Evolutionary conservation across 2,113 vertebrate species (phyloP), one percentile per base, ranked within the genome.

Genomic region (Neotoma lepida): DNA sequence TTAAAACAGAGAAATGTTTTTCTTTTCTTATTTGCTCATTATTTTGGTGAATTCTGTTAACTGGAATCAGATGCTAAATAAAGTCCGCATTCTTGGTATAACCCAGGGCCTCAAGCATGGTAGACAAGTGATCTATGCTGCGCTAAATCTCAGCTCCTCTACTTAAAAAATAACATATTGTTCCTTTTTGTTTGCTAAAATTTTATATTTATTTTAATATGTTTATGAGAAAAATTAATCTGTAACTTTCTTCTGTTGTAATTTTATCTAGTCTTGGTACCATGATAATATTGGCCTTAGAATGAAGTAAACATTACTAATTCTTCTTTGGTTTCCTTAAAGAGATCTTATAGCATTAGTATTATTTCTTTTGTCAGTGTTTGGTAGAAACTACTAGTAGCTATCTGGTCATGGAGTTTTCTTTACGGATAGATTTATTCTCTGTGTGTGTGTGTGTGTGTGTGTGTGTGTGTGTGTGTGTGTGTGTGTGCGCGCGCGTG

Each of bases 311-410:
- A 20, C 6, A 73, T 63, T 68, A 58, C 91, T 91, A 30, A 30
- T 4, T 28, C 58, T 93, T 91, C 73, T 93, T 91, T 44, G 66
- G 10, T 87, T 91, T 94, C 66, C 73, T 82, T 30, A 92, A 56
- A 71, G 9, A 87, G 9, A 22, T 90, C 46, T 4, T 92, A 2
- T 64, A 90, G 58, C 64, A 77, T 71, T 77, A 20, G 5, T 49
- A n/a, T 87, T 77, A 44, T 73, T 87, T 61, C 26, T 88, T 94
- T 9, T 30, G 56, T 82, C 63, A 92, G 6, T 94, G 3, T 74
- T 91, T 90, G 66, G 12, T 54, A 64, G 20, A 92, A 71, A 76
- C 86, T 33, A 86, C 6, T 51, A 92, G 15, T 3, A 84, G 44
- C 33, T 56, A 12, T 92, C 30, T 76, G 12, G 8, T 49, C 51